Conservation (phyloP, 92 coral and sea anemone genomes). For the Palythoa grandis region DNA sequence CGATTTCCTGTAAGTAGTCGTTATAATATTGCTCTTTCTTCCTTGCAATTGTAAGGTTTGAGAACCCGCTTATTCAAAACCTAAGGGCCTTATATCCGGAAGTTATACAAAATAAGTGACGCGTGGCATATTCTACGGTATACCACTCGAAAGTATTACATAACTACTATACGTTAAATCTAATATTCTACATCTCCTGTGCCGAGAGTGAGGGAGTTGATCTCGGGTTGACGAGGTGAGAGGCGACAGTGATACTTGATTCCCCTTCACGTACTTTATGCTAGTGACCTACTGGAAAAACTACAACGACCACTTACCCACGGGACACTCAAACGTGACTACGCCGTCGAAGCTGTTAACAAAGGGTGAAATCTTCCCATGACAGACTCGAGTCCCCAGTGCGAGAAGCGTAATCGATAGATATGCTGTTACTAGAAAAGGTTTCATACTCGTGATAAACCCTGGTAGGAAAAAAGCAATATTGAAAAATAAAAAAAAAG, state of each 20-base stretch:
- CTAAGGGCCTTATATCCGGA: too few species aligned
- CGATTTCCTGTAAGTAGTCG: too few species aligned
- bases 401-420: not conserved
- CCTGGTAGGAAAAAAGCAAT: not conserved
- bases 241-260: not conserved
- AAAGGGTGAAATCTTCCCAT: not conserved
- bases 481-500: not conserved
- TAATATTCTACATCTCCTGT: too few species aligned
- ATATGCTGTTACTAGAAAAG: not conserved
- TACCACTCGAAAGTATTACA: too few species aligned
- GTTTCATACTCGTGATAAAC: not conserved
- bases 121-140: too few species aligned
- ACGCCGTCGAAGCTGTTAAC: conserved; percentile 19
- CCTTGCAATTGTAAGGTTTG: too few species aligned
- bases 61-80: too few species aligned
- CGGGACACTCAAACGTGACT: conserved; percentile 16
- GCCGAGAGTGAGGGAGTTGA: too few species aligned
- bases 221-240: not conserved
- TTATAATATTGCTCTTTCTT: too few species aligned
- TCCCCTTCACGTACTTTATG: not conserved
- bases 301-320: not conserved
- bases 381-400: not conserved
- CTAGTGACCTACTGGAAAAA: not conserved
- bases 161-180: too few species aligned
- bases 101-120: too few species aligned